These are phyloP conservation scores for Apostichopus californicus DNA, from an alignment of 35 echinoderm and acorn worm genomes.

Conservation along the genomic window DNA sequence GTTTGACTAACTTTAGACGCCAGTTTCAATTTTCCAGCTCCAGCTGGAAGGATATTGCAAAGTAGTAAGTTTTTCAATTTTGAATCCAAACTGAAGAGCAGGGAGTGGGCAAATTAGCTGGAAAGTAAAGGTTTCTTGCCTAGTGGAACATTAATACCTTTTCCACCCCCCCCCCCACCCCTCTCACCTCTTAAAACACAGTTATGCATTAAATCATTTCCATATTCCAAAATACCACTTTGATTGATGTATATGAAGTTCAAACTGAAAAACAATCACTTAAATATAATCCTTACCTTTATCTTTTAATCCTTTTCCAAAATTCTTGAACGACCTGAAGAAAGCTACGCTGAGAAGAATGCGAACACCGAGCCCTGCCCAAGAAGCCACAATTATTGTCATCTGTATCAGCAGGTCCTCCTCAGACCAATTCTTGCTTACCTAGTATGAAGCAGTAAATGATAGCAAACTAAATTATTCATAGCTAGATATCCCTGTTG, in stretches of 20 bases:
- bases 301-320: slow-evolving; percentile 77
- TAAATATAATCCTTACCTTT: slow-evolving; percentile 52
- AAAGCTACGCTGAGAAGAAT: slow-evolving; percentile 20
- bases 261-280: not conserved
- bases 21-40: no score
- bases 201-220: no score
- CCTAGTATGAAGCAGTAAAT: slow-evolving; percentile 17
- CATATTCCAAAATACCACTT: not conserved
- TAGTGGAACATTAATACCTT: no score
- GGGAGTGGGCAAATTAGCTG: no score
- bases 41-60: no score
- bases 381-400: slow-evolving; percentile 45
- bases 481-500: not conserved
- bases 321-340: slow-evolving; percentile 57
- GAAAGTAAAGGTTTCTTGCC: no score
- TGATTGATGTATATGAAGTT: not conserved
- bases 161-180: no score
- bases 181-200: no score
- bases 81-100: no score
- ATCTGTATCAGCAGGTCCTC: slow-evolving; percentile 3
- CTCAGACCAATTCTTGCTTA: not conserved
- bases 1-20: no score
- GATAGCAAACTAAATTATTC: not conserved
- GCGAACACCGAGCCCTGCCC: slow-evolving; percentile 62
- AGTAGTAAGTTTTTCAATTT: no score